Evolutionary conservation across 2,888 invertebrate species (phyloP), one percentile per base, ranked within the genome.

Genomic region (Syrista parreyssii): DNA sequence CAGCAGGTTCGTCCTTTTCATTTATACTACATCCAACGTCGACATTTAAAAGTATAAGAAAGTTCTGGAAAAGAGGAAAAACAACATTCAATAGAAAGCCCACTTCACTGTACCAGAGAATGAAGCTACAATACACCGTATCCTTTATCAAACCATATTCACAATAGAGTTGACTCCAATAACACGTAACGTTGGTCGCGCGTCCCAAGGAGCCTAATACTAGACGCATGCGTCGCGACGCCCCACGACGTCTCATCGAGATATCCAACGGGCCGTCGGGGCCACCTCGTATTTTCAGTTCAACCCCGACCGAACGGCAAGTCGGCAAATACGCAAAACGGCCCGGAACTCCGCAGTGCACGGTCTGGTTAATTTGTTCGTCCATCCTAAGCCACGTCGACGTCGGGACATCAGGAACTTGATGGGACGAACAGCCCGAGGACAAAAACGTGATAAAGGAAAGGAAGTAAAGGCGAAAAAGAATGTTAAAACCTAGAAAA

Each of bases 311-410:
- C 83, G 78, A 78, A 83, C 81, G 85, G 86, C 84, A 83, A 84
- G 86, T 83, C 82, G 84, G 82, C 80, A 83, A 84, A 84, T 80
- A 78, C 81, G 80, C 79, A 74, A 79, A 79, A 77, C 77, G 74
- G 78, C 36, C 36, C 68, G 36, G 31, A 34, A 76, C 68, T 74
- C 74, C 74, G 34, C 36, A 36, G 55, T 55, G 55, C 55, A 23
- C 55, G 55, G 55, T 55, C 55, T 23, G 55, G 55, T 55, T 55
- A 55, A 55, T 23, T 55, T 55, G 23, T 36, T 9, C 2, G n/a
- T 55, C 23, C 15, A 55, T 55, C 23, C 55, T 55, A 23, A 55
- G 40, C 6, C 40, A 55, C 23, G 23, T 55, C 55, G 23, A 55
- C 55, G 23, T 55, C 55, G 55, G 23, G 9, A 55, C 23, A 23